Percentiles rank a stretch among this genome's conserved stretches.
Evolutionary conservation across 2,888 invertebrate species (phyloP).

Genomic region (Xanthostigma xanthostigma): DNA sequence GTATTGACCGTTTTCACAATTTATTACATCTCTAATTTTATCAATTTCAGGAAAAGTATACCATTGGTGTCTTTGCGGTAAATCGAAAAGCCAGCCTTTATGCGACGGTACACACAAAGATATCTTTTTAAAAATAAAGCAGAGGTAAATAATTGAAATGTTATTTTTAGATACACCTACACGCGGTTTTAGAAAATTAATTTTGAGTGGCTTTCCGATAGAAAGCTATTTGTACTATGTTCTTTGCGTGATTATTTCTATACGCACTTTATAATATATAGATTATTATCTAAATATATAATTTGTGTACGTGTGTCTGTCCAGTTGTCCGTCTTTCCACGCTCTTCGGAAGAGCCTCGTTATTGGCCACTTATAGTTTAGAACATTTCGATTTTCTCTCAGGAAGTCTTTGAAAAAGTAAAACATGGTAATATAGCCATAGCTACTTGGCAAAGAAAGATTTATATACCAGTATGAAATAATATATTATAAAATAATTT

Average conservation of each 20-base stretch:
- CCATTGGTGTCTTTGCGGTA: slow-evolving; percentile 89
- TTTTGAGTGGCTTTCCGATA: no score
- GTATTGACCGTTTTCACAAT: no score
- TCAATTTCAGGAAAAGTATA: slow-evolving; percentile 49
- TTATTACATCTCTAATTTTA: background rate
- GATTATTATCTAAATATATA: no score
- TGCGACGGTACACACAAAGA: slow-evolving; percentile 89
- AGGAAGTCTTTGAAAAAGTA: background rate
- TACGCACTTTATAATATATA: no score
- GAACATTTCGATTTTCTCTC: no score
- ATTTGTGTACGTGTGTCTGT: no score
- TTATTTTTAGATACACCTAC: background rate
- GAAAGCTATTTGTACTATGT: no score
- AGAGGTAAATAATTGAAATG: slow-evolving; percentile 33
- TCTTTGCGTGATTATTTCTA: no score
- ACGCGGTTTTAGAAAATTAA: background rate
- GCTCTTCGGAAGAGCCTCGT: no score
- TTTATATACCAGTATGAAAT: background rate
- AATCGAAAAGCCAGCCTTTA: slow-evolving; percentile 80
- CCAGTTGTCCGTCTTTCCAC: no score
- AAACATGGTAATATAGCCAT: background rate
- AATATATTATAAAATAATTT: background rate
- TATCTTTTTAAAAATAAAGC: slow-evolving; percentile 53
- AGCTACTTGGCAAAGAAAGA: no score
- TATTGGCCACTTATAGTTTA: no score